Base-by-base conservation (phyloP, 2,888 invertebrate species). In the Heteromurus nitidus region DNA sequence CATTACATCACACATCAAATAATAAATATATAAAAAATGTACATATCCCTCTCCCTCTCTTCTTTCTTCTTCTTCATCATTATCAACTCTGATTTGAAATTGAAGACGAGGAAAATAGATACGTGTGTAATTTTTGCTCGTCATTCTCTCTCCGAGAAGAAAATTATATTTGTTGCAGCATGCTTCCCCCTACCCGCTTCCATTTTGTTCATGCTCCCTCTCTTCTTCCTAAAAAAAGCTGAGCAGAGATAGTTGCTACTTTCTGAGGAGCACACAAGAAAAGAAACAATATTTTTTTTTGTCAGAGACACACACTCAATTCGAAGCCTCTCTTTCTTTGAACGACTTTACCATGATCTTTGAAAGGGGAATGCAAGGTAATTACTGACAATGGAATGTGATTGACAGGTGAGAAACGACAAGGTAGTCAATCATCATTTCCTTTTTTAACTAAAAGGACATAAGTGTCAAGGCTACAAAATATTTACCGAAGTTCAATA, bases 301-400 rank as follows among this genome's bases (percentile, higher is more conserved):
- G n/a, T n/a, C n/a, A n/a, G n/a, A n/a, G n/a, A n/a, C n/a, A n/a
- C n/a, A n/a, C n/a, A n/a, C n/a, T n/a, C n/a, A n/a, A n/a, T n/a
- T n/a, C n/a, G n/a, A n/a, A n/a, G n/a, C 36, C 13, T 36, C 47
- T n/a, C 47, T 67, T 62, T 81, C 42, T 22, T 24, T 80, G 80
- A 69, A 68, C 80, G 80, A 80, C 68, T 80, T 80, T 72, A 79
- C 72, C 67, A 44, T 80, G 80, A 80, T 80, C 62, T 50, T 67
- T 50, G 55, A 55, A 64, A 74, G 44, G 64, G 47, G 62, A 62
- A 74, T 64, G 42, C 62, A 69, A 68, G 82, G 82, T 82, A 82
- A 82, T 82, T 82, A 82, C 72, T 75, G 65, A 82, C 82, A 82
- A 82, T 70, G 82, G 82, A 82, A 82, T 82, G 75, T 82, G 82